Conservation (phyloP, 2,888 invertebrate species). For the Poecilobothrus nobilitatus region DNA sequence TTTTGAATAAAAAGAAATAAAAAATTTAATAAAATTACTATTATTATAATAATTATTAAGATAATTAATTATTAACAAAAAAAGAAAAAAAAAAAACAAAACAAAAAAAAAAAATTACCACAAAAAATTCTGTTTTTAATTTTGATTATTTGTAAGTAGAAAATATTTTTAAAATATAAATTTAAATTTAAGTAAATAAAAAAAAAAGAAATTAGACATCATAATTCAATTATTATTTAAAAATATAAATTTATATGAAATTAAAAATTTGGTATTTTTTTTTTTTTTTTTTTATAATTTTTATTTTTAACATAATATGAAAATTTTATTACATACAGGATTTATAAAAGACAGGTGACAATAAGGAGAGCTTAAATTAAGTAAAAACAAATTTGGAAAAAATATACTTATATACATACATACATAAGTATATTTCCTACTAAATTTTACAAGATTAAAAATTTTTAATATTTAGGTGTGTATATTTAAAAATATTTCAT, state of each 20-base stretch:
- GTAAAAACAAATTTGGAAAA: too few species aligned
- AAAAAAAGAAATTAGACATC: background rate
- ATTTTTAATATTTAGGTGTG: too few species aligned
- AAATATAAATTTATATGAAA: slow-evolving; percentile 6
- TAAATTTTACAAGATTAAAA: too few species aligned
- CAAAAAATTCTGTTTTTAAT: background rate
- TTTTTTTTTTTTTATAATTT: background rate
- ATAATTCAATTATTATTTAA: slow-evolving; percentile 6
- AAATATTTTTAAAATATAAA: slow-evolving; percentile 6
- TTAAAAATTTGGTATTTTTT: background rate
- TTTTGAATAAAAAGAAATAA: background rate
- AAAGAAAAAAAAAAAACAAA: too few species aligned
- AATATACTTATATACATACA: too few species aligned
- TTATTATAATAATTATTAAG: background rate
- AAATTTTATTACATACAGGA: too few species aligned
- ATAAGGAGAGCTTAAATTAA: too few species aligned
- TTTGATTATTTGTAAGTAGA: slow-evolving; percentile 2
- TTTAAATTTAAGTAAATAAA: background rate
- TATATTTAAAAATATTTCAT: too few species aligned
- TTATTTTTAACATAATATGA: too few species aligned
- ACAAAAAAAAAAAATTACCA: background rate
- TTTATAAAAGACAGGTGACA: too few species aligned
- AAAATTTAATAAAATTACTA: background rate
- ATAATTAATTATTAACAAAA: too few species aligned
- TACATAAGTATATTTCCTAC: too few species aligned